Conservation (phyloP, 2,797 vertebrate genomes). For the Anolis apletophallus region DNA sequence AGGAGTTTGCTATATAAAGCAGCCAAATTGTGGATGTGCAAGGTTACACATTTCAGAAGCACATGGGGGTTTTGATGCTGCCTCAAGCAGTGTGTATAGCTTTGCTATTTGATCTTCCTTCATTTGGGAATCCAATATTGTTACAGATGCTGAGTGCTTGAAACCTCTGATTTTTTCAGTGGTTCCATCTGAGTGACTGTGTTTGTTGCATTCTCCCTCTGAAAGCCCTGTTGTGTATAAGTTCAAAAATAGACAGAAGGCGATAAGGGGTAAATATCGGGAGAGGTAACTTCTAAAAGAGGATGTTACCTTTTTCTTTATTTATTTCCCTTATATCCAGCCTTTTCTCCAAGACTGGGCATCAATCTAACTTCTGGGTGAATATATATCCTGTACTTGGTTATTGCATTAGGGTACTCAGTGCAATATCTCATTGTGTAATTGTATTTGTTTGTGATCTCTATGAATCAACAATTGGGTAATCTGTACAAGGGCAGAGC, state of each 20-base stretch:
- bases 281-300: neutral
- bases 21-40: neutral
- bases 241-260: no score
- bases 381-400: neutral
- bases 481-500: no score
- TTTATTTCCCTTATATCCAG: no score
- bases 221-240: neutral
- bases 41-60: neutral
- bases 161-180: neutral
- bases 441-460: neutral
- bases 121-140: neutral
- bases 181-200: neutral
- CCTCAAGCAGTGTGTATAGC: no score
- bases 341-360: no score
- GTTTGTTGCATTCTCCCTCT: neutral
- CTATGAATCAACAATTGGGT: no score
- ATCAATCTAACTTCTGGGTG: no score
- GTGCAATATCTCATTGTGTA: neutral
- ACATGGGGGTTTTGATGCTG: neutral
- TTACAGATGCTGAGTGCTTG: neutral
- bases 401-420: neutral
- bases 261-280: neutral
- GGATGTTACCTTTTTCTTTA: neutral
- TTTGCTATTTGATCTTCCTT: neutral
- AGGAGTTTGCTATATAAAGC: neutral